These are phyloP conservation scores for Apodemus speciosus DNA, from an alignment of 2,113 vertebrate genomes.

Conservation along the genomic window DNA sequence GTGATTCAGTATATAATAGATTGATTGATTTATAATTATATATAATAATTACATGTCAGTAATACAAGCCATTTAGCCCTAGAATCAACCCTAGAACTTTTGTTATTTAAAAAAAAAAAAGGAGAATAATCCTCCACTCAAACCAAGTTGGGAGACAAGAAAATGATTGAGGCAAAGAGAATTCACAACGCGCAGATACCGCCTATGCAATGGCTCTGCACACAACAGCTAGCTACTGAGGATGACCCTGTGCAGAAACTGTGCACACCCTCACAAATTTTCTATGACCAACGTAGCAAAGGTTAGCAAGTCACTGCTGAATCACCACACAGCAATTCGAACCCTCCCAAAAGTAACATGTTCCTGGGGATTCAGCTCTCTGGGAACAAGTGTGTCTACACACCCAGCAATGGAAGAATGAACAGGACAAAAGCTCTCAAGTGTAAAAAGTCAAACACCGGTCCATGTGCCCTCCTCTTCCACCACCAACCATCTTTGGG, in stretches of 20 bases:
- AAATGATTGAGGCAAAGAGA: background rate
- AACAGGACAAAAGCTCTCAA: background rate
- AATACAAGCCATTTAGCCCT: background rate
- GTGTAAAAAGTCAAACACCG: background rate
- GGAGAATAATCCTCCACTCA: background rate
- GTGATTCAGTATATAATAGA: no score
- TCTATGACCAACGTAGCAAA: background rate
- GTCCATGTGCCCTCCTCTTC: background rate
- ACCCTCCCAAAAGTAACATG: background rate
- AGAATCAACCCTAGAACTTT: background rate
- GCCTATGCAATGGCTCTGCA: background rate
- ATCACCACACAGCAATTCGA: background rate
- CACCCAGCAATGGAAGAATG: background rate
- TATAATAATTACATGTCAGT: no score
- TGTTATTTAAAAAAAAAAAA: background rate
- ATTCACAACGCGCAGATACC: background rate
- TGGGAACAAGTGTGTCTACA: background rate
- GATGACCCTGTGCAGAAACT: background rate
- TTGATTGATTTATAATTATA: no score
- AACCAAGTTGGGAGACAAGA: background rate
- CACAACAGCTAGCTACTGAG: background rate
- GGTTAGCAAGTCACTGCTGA: background rate
- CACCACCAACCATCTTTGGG: background rate
- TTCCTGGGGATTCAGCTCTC: background rate
- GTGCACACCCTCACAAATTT: fast-evolving